Conservation (phyloP, 2,113 vertebrate species). For the Brachionichthys hirsutus region DNA sequence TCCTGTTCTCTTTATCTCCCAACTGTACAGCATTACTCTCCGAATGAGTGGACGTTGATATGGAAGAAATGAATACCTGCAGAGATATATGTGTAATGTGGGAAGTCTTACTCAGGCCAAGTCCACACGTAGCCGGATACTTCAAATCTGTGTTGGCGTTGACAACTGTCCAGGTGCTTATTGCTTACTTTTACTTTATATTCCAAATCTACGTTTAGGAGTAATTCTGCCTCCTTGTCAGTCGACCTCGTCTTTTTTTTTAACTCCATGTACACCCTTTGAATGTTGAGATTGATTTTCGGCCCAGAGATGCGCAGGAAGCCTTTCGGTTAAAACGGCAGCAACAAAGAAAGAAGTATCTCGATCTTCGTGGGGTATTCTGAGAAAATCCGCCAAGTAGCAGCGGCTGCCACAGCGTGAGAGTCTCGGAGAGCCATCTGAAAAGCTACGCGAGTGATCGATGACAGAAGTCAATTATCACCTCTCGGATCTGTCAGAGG, state of each 20-base stretch:
- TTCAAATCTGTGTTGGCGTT: background rate
- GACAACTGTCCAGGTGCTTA: no score
- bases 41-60: conserved; percentile 53
- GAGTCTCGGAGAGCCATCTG: conserved; percentile 51
- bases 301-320: background rate
- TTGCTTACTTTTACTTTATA: no score
- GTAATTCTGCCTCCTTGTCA: conserved; percentile 19
- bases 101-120: conserved; percentile 5
- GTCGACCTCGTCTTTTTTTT: conserved; percentile 11
- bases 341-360: background rate
- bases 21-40: conserved; percentile 62
- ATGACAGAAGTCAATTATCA: conserved; percentile 76
- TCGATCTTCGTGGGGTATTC: conserved; percentile 29
- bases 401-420: conserved; percentile 34
- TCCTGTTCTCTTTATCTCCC: conserved; percentile 64
- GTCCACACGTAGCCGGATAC: no score
- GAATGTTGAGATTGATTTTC: conserved; percentile 14
- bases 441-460: conserved; percentile 64
- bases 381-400: conserved; percentile 35
- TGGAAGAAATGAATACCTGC: conserved; percentile 66
- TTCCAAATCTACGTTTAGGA: no score
- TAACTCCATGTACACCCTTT: background rate
- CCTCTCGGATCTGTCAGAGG: conserved; percentile 57
- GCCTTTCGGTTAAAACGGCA: conserved; percentile 24
- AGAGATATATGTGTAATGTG: conserved; percentile 38